phyloP scores from a whole-genome alignment of 2,113 vertebrate genomes.

The Solenodon paradoxus region DNA sequence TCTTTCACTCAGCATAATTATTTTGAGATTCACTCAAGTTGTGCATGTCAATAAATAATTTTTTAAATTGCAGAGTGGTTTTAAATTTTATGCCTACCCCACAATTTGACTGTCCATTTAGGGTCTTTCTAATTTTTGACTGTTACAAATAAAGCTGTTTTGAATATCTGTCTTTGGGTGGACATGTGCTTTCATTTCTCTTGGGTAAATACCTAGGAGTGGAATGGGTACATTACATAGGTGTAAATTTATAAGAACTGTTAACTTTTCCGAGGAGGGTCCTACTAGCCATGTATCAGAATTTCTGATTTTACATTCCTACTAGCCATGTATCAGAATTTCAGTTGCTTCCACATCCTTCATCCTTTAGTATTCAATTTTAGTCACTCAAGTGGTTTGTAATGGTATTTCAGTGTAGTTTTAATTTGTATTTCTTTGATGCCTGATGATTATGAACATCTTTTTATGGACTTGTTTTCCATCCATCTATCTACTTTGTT shows the following conservation, averaged over 20 bases:
- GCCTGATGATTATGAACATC: not conserved
- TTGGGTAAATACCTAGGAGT: not conserved
- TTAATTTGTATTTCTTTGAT: not conserved
- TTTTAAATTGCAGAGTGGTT: not conserved
- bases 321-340: not conserved
- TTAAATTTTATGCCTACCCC: not conserved
- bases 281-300: too few relatives aligned
- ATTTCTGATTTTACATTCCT: not conserved
- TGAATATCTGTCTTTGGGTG: constrained; percentile 11
- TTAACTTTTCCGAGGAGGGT: not conserved
- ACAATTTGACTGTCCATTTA: not conserved
- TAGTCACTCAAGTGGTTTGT: not conserved
- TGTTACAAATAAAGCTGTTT: not conserved
- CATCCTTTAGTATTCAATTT: not conserved
- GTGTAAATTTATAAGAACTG: not conserved
- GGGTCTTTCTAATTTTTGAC: not conserved
- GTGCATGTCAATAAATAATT: not conserved
- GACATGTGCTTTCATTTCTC: constrained; percentile 1
- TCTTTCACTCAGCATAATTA: constrained; percentile 17
- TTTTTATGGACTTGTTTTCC: not conserved
- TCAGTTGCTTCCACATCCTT: not conserved
- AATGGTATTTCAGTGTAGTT: not conserved
- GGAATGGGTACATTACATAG: not conserved
- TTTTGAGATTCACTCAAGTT: not conserved
- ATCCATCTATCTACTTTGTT: not conserved